Conservation (phyloP, 2,113 vertebrate genomes). For the Campylorhamphus procurvoides region DNA sequence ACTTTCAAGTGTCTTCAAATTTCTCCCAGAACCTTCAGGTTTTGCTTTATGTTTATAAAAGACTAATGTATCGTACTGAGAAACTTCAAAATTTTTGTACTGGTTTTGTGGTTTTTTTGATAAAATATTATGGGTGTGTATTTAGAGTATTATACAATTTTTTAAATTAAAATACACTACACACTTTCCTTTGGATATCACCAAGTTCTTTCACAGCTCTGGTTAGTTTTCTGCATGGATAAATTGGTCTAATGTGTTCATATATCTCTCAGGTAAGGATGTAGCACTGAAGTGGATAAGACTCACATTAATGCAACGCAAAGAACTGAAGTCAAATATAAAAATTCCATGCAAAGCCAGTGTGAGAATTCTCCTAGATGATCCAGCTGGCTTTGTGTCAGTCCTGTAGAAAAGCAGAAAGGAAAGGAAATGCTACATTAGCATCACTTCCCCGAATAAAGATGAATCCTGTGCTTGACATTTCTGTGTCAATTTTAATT, state of each 20-base stretch:
- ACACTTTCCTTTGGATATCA: background rate
- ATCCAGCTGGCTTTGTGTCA: background rate
- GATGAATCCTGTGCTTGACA: background rate
- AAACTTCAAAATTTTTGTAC: background rate
- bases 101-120: background rate
- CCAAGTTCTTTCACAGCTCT: background rate
- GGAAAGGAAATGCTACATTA: background rate
- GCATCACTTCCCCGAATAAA: background rate
- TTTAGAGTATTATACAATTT: background rate
- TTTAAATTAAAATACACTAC: background rate
- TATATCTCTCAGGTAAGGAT: background rate
- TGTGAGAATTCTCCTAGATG: background rate
- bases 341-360: background rate
- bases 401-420: background rate
- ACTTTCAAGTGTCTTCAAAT: slow-evolving; percentile 1
- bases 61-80: background rate
- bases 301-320: background rate
- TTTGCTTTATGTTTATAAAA: background rate
- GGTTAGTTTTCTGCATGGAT: background rate
- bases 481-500: background rate
- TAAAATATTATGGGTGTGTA: background rate
- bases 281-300: background rate
- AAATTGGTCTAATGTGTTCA: background rate
- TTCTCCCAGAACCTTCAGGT: background rate
- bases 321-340: background rate